These are phyloP conservation scores for Hippocampus guttulatus DNA, from an alignment of 2,113 vertebrate species.

Conservation along the genomic window DNA sequence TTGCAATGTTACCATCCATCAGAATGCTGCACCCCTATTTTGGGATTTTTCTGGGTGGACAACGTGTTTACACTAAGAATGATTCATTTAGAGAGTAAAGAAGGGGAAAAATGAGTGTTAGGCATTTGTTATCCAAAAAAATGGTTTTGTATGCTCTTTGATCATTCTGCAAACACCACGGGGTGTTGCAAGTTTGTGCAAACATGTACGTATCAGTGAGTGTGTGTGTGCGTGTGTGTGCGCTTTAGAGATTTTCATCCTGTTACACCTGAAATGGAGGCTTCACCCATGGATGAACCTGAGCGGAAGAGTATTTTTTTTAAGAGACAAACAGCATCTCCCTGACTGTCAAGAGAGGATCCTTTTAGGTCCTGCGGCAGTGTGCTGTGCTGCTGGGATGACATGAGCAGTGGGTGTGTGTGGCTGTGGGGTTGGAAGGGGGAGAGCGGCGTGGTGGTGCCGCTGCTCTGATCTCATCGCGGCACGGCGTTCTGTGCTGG, in stretches of 20 bases:
- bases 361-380: slow-evolving; percentile 56
- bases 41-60: neutral
- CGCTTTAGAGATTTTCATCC: slow-evolving; percentile 22
- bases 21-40: neutral
- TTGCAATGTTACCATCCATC: neutral
- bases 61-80: slow-evolving; percentile 27
- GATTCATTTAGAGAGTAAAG: slow-evolving; percentile 34
- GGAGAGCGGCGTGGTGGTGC: neutral
- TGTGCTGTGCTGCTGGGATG: slow-evolving; percentile 52
- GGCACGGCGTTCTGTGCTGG: slow-evolving; percentile 55
- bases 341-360: slow-evolving; percentile 37
- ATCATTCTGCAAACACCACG: slow-evolving; percentile 55
- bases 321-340: slow-evolving; percentile 42
- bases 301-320: slow-evolving; percentile 25
- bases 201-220: slow-evolving; percentile 22
- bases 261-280: slow-evolving; percentile 52
- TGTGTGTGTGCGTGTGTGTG: slow-evolving; percentile 20
- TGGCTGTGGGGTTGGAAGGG: neutral
- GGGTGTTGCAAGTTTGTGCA: slow-evolving; percentile 42
- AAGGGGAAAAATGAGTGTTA: slow-evolving; percentile 30
- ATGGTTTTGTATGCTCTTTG: slow-evolving; percentile 51
- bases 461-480: slow-evolving; percentile 62
- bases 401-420: slow-evolving; percentile 16
- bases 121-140: slow-evolving; percentile 52
- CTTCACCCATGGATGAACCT: slow-evolving; percentile 64